Conservation (phyloP, 2,888 invertebrate species). For the Nomada ruficornis region DNA sequence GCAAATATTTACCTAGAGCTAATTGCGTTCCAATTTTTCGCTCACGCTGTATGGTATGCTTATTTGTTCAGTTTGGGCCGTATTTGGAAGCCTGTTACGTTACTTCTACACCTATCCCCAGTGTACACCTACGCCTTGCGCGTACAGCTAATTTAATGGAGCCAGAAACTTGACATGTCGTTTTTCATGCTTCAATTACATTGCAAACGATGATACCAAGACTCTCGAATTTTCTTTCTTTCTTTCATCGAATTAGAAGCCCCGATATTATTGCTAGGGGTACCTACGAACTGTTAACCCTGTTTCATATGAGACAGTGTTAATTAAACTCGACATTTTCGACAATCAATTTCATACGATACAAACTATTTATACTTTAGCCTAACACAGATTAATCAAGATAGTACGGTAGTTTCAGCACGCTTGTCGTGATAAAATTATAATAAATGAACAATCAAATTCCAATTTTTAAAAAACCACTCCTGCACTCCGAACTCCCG, state of each 20-base stretch:
- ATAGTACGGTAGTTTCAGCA: no score
- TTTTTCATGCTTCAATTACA: conserved; percentile 7
- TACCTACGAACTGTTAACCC: no score
- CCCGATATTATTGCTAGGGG: background rate
- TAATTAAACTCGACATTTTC: no score
- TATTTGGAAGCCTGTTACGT: background rate
- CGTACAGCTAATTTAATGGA: background rate
- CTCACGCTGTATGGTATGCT: background rate
- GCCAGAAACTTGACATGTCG: background rate
- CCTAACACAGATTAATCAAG: no score
- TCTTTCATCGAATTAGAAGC: conserved; percentile 8
- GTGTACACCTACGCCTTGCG: background rate
- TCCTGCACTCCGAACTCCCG: no score
- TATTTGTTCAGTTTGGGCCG: background rate
- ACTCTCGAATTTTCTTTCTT: background rate
- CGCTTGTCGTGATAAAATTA: no score
- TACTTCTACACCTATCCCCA: background rate
- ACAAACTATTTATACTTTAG: no score
- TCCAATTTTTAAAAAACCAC: no score
- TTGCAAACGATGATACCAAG: conserved; percentile 1
- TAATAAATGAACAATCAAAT: no score
- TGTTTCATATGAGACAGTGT: no score
- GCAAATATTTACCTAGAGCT: background rate
- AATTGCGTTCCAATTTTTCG: no score
- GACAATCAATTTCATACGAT: no score